phyloP scores from a whole-genome alignment of 1,140 invertebrate genomes.

The Drosophila teissieri region DNA sequence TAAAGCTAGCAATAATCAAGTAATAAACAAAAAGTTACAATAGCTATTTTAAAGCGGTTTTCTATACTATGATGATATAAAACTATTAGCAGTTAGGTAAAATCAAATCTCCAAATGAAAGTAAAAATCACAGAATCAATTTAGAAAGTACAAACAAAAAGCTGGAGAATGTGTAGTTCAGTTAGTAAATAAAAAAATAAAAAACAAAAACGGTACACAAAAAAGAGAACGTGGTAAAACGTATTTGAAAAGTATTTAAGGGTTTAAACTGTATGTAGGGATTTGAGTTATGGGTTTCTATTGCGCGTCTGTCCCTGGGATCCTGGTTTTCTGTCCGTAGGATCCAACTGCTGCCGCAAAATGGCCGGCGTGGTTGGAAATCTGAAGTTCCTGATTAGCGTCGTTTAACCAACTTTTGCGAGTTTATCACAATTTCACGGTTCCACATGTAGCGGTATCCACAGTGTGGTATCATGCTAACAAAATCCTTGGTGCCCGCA shows the following conservation, averaged over 20 bases:
- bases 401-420: conserved; percentile 95
- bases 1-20: conserved; percentile 21
- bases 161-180: conserved; percentile 20
- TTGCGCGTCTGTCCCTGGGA: conserved; percentile 15
- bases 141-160: conserved; percentile 48
- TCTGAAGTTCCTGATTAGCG: conserved; percentile 84
- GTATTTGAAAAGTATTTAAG: conserved; percentile 1
- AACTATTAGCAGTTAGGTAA: too few relatives aligned
- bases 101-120: conserved; percentile 42
- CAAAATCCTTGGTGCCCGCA: conserved; percentile 70
- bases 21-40: conserved; percentile 24
- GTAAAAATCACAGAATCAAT: conserved; percentile 53
- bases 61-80: too few relatives aligned
- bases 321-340: conserved; percentile 33
- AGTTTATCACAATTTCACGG: conserved; percentile 94
- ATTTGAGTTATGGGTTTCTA: conserved; percentile 22
- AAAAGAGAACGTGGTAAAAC: neutral
- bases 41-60: conserved; percentile 45
- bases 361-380: conserved; percentile 33
- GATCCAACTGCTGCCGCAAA: conserved; percentile 77
- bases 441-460: conserved; percentile 94
- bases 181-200: conserved; percentile 11
- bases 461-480: conserved; percentile 87
- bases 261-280: neutral
- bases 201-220: conserved; percentile 27